A percentile compares a stretch with the other conserved stretches of the same genome.
Evolutionary conservation across 1,140 invertebrate species (phyloP).

Genomic region (Drosophila subpulchrella): DNA sequence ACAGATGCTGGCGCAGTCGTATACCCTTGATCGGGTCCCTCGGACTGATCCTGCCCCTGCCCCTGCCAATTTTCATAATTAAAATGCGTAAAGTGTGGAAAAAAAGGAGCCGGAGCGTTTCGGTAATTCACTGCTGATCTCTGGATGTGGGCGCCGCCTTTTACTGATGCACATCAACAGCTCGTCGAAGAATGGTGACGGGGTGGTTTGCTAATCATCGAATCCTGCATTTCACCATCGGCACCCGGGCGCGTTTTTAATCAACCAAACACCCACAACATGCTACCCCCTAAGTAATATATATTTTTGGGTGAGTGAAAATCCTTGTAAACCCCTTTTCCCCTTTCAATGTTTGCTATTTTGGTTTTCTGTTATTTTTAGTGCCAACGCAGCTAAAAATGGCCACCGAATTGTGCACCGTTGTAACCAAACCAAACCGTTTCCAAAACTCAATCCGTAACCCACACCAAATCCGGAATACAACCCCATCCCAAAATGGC

Average conservation of each 20-base stretch:
- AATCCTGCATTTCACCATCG: conserved; percentile 18
- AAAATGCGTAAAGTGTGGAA: conserved; percentile 64
- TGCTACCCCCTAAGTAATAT: conserved; percentile 11
- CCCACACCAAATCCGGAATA: conserved; percentile 18
- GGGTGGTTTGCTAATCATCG: conserved; percentile 54
- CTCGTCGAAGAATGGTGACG: conserved; percentile 46
- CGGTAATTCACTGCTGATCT: conserved; percentile 13
- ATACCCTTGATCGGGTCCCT: conserved; percentile 22
- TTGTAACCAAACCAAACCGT: conserved; percentile 5
- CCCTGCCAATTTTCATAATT: conserved; percentile 53
- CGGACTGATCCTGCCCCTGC: conserved; percentile 5
- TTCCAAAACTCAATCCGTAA: conserved; percentile 20
- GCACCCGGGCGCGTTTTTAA: conserved; percentile 51
- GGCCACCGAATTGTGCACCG: conserved; percentile 33
- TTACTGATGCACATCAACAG: conserved; percentile 66
- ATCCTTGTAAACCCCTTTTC: conserved; percentile 71
- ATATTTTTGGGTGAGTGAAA: conserved; percentile 56
- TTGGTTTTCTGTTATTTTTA: conserved; percentile 66
- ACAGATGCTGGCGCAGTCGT: conserved; percentile 59
- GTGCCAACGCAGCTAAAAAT: conserved; percentile 60
- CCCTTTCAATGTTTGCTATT: conserved; percentile 35
- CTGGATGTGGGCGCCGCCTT: conserved; percentile 62
- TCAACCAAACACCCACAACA: conserved; percentile 58
- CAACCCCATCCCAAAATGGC: conserved; percentile 43
- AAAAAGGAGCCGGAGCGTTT: conserved; percentile 49